Evolutionary conservation across 2,113 vertebrate genomes (phyloP).

Genomic region (Ictalurus punctatus): DNA sequence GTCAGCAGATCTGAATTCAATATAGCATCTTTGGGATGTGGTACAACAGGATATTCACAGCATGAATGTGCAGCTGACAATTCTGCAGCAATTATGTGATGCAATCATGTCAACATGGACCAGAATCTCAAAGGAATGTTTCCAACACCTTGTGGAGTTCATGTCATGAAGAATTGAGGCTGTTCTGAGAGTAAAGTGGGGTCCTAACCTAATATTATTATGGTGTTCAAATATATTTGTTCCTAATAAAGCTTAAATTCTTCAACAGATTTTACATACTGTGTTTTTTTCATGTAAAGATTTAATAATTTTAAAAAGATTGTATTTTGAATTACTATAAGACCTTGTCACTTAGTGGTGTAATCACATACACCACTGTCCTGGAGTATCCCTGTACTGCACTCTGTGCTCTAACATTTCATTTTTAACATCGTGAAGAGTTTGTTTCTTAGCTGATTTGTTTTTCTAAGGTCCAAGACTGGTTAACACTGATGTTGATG

Average conservation of each 20-base stretch:
- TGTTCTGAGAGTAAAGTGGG: not conserved
- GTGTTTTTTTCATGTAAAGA: not conserved
- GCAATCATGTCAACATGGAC: slow-evolving; percentile 12
- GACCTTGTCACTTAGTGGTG: not conserved
- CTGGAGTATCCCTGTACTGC: not conserved
- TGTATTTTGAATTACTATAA: not conserved
- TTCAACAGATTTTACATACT: not conserved
- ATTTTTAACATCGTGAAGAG: not conserved
- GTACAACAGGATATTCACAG: not conserved
- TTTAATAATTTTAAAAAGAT: not conserved
- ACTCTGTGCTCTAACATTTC: not conserved
- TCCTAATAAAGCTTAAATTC: not conserved
- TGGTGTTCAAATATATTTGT: not conserved
- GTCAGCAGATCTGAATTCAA: slow-evolving; percentile 7
- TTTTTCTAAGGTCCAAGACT: not conserved
- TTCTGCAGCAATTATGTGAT: slow-evolving; percentile 10
- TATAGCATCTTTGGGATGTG: not conserved
- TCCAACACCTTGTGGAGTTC: not conserved
- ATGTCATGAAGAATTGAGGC: slow-evolving; percentile 9
- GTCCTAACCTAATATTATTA: not conserved
- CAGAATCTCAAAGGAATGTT: slow-evolving; percentile 13
- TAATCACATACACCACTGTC: not conserved
- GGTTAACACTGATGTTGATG: not conserved
- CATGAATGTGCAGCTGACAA: slow-evolving; percentile 2
- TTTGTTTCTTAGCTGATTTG: not conserved